Evolutionary conservation across 1,140 invertebrate genomes (phyloP).

Genomic region (Manduca sexta): DNA sequence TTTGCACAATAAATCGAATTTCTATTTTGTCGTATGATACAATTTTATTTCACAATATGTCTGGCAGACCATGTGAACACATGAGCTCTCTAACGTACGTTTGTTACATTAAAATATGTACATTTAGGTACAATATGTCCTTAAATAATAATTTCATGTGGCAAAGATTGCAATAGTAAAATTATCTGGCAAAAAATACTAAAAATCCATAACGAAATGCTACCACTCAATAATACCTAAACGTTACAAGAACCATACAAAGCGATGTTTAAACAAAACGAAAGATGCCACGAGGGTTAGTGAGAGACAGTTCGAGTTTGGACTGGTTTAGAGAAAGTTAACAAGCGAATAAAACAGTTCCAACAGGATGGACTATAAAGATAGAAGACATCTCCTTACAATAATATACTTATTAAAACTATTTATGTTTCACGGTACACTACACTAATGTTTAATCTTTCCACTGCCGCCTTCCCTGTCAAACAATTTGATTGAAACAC

Average conservation of each 20-base stretch:
- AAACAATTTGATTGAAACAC: conserved; percentile 18
- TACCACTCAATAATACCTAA: conserved; percentile 24
- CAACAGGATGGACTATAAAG: conserved; percentile 31
- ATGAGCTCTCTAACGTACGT: conserved; percentile 19
- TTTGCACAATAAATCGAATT: conserved; percentile 9
- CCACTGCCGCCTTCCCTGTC: conserved; percentile 32
- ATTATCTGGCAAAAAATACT: conserved; percentile 18
- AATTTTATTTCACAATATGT: conserved; percentile 12
- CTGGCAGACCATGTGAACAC: conserved; percentile 30
- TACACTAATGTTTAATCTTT: conserved; percentile 63
- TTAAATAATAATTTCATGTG: conserved; percentile 20
- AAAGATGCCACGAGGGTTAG: too few species aligned
- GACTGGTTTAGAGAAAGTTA: conserved; percentile 12
- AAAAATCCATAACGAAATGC: conserved; percentile 19
- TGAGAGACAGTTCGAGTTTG: background rate
- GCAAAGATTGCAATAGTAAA: conserved; percentile 28
- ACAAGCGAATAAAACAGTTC: conserved; percentile 33
- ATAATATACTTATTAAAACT: conserved; percentile 63
- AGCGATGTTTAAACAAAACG: too few species aligned
- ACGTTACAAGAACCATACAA: conserved; percentile 12
- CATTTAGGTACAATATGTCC: conserved; percentile 19
- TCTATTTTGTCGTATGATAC: conserved; percentile 15
- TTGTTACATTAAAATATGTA: conserved; percentile 25
- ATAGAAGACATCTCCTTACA: conserved; percentile 47
- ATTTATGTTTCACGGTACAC: conserved; percentile 49